Percentiles rank a stretch among this genome's conserved stretches.
phyloP scores from a whole-genome alignment of 2,888 invertebrate genomes.

The Drosophila phalerata region DNA sequence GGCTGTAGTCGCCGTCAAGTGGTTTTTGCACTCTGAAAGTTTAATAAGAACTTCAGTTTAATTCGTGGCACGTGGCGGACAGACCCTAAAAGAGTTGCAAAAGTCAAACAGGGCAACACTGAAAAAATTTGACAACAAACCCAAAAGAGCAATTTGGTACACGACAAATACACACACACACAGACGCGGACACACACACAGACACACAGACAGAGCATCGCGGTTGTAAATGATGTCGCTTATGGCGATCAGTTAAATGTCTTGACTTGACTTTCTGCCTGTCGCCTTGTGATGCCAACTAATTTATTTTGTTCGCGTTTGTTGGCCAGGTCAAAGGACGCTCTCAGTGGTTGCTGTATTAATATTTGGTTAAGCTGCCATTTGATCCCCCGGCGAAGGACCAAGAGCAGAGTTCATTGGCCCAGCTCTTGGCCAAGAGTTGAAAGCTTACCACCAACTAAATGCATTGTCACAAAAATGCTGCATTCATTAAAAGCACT shows the following conservation, averaged over 20 bases:
- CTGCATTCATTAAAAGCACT: slow-evolving; percentile 41
- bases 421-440: not conserved
- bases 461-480: slow-evolving; percentile 2
- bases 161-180: slow-evolving; percentile 14
- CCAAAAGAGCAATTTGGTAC: slow-evolving; percentile 49
- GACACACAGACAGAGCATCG: not conserved
- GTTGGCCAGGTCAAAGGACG: slow-evolving; percentile 30
- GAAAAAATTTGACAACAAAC: slow-evolving; percentile 29
- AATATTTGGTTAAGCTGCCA: slow-evolving; percentile 8
- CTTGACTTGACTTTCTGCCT: slow-evolving; percentile 32
- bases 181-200: not conserved
- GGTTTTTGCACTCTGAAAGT: slow-evolving; percentile 49
- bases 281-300: slow-evolving; percentile 35
- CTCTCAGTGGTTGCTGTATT: not conserved
- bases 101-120: slow-evolving; percentile 40
- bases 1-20: slow-evolving; percentile 50
- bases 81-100: slow-evolving; percentile 47
- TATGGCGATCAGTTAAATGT: slow-evolving; percentile 55
- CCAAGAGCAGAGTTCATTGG: slow-evolving; percentile 4
- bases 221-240: slow-evolving; percentile 34
- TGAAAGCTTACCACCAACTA: not conserved
- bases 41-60: slow-evolving; percentile 61
- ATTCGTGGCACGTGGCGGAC: slow-evolving; percentile 56
- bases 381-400: not conserved
- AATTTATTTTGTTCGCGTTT: slow-evolving; percentile 63